These are phyloP conservation scores for Cynopterus sphinx DNA, from an alignment of 2,797 vertebrate genomes.

Conservation along the genomic window DNA sequence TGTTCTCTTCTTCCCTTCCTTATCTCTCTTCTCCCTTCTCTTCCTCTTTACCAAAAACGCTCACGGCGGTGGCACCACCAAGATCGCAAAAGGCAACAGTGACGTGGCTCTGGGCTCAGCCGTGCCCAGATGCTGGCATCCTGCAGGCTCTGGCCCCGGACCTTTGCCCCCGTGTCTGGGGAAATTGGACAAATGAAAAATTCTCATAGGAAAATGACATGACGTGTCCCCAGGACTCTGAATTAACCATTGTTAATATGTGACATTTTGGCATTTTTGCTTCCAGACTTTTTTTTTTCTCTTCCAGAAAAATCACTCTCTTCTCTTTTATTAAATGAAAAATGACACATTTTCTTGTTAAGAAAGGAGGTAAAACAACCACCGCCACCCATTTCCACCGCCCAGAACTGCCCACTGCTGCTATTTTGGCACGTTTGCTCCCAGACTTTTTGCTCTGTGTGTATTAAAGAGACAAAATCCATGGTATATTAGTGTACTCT, in stretches of 20 bases:
- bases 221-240: too few relatives aligned
- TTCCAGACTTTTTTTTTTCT: background rate
- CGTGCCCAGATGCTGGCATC: background rate
- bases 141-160: background rate
- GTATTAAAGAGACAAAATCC: background rate
- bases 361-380: background rate
- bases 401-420: fast-evolving
- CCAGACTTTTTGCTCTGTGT: background rate
- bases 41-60: background rate
- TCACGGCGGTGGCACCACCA: too few relatives aligned
- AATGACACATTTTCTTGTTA: background rate
- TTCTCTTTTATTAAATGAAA: background rate
- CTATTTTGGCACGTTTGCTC: fast-evolving
- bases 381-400: background rate
- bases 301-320: background rate
- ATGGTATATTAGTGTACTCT: background rate
- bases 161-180: background rate
- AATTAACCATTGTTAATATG: too few relatives aligned
- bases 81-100: background rate
- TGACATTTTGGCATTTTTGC: background rate
- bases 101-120: fast-evolving
- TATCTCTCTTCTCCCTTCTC: background rate
- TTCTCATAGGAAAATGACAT: background rate
- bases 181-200: background rate
- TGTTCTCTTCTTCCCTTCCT: too few relatives aligned